These are phyloP conservation scores for Acrobeloides nanus DNA, from an alignment of 2,888 invertebrate genomes.

Conservation along the genomic window DNA sequence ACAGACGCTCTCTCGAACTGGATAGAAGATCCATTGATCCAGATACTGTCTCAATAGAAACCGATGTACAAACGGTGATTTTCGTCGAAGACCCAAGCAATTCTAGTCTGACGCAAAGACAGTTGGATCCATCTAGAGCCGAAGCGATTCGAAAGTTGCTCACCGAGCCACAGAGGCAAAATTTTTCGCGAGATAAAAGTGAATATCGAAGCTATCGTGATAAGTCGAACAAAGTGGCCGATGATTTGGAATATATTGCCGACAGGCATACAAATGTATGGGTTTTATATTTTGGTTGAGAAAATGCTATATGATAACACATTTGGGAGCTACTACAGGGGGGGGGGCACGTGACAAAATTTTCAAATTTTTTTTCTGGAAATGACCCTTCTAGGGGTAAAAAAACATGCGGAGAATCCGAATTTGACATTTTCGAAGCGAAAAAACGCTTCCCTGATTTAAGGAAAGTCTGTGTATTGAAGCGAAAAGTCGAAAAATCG, in stretches of 20 bases:
- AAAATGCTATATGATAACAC: too few relatives aligned
- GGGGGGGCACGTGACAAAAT: too few relatives aligned
- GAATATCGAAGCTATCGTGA: slow-evolving; percentile 20
- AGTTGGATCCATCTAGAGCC: slow-evolving; percentile 28
- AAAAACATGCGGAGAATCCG: too few relatives aligned
- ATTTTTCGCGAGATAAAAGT: slow-evolving; percentile 17
- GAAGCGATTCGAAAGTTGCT: slow-evolving; percentile 50
- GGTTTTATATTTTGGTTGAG: too few relatives aligned
- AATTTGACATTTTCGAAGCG: too few relatives aligned
- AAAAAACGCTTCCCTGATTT: too few relatives aligned
- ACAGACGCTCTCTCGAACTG: slow-evolving; percentile 2
- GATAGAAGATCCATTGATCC: slow-evolving; percentile 9
- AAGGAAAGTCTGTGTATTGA: too few relatives aligned
- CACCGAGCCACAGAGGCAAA: slow-evolving; percentile 34
- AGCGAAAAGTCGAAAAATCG: too few relatives aligned
- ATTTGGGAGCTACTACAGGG: too few relatives aligned
- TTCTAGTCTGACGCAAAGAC: slow-evolving; percentile 10
- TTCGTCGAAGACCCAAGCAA: background rate
- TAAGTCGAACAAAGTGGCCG: slow-evolving; percentile 23
- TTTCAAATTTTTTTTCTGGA: too few relatives aligned
- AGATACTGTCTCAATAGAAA: slow-evolving; percentile 16
- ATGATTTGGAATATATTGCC: slow-evolving; percentile 42
- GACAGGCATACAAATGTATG: slow-evolving; percentile 31
- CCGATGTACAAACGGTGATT: slow-evolving; percentile 24
- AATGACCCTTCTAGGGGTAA: too few relatives aligned